phyloP scores from a whole-genome alignment of 2,888 invertebrate species.

The Dorcus hopei region DNA sequence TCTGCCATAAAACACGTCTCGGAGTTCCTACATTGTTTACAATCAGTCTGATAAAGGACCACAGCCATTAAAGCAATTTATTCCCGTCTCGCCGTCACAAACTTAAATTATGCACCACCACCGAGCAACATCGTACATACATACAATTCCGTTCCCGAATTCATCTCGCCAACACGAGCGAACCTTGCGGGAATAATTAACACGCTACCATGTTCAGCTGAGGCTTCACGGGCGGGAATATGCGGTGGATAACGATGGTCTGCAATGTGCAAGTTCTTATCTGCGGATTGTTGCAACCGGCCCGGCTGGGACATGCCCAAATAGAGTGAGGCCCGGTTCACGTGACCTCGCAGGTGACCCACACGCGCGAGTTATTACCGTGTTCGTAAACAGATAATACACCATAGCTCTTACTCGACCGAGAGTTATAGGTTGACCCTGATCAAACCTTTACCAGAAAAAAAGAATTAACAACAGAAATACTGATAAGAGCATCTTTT shows the following conservation, averaged over 20 bases:
- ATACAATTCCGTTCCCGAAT: not conserved
- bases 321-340: conserved; percentile 24
- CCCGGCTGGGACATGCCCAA: conserved; percentile 32
- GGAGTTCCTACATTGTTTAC: no score
- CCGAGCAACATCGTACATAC: no score
- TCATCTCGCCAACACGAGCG: not conserved
- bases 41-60: no score
- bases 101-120: no score
- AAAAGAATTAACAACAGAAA: no score
- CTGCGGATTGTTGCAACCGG: conserved; percentile 3
- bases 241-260: not conserved
- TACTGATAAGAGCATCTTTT: no score
- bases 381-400: not conserved
- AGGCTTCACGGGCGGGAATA: not conserved
- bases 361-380: not conserved
- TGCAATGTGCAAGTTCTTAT: conserved; percentile 1
- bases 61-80: no score
- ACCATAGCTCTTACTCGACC: not conserved
- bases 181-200: not conserved
- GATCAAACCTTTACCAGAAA: no score
- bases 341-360: not conserved
- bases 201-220: not conserved
- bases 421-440: no score
- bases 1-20: no score
- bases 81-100: no score